Base-by-base conservation (phyloP, 2,888 invertebrate genomes). In the Amiota mariae region DNA sequence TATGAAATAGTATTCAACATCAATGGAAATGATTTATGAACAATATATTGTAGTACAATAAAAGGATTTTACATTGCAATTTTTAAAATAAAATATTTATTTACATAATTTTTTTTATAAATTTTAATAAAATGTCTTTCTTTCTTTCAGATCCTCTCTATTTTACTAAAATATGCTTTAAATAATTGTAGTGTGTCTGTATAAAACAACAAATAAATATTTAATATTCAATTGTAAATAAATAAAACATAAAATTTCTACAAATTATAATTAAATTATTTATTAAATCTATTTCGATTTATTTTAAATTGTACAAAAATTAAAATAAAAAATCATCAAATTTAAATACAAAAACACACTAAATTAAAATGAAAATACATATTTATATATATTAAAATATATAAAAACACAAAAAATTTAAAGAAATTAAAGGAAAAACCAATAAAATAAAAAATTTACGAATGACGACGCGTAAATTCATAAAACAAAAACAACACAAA, bases 211-310 rank as follows among this genome's bases (percentile, higher is more conserved):
- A 15, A 47, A n/a, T 75, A 75, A 61, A 68, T 63, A n/a, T n/a
- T n/a, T n/a, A 24, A 24, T 24, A 70, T 15, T 12, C 67, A 72
- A 73, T 71, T 79, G 80, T 80, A 78, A 78, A 78, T 78, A 73
- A 72, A 48, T 36, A 36, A 36, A 36, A n/a, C n/a, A n/a, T 36
- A 6, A 36, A 1, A 24, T 24, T 49, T 49, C 67, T 47, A 67
- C n/a, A 67, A 67, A 49, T 11, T 64, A 46, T 13, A 67, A 51
- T 20, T 8, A 3, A 67, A 67, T 48, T 48, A 67, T n/a, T 48
- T 51, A 24, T 48, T n/a, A 67, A 24, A 48, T 67, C 48, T 48
- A 20, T 49, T 12, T 48, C 8, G 11, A 36, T 63, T 13, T 2
- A 13, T 48, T 46, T 73, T 63, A 59, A 61, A 73, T 71, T 72